Evolutionary conservation across 1,140 invertebrate species (phyloP), one percentile per base, ranked within the genome.

Genomic region (Gonatopus flavifemur): DNA sequence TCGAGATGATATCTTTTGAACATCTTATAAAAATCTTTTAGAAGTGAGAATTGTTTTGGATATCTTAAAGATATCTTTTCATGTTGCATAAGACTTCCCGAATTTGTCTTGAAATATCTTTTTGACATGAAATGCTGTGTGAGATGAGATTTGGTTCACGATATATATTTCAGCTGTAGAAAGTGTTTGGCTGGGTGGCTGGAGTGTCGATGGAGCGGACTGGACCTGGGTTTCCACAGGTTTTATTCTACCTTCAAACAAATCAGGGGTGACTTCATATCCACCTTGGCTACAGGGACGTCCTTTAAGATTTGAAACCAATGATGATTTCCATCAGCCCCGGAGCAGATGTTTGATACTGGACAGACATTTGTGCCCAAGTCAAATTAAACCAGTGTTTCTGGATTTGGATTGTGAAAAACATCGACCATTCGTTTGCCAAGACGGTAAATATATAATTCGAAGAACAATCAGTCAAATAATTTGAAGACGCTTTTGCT

Each of bases 371-470:
- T 33, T 57, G 8, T 55, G 55, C 20, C 40, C 58, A 1, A 19
- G 49, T 10, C 43, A 57, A 12, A 45, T 47, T 3, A 45, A n/a
- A 16, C 58, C 58, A 1, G 51, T 49, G 21, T 61, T 61, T 18
- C 38, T 57, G 3, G 58, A 61, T 25, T 15, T 61, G 9, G 52
- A 61, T 43, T 61, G 58, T 30, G 35, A 44, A 1, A 57, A 55
- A 22, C 40, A 47, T 8, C 39, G 58, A 44, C 58, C 58, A 18
- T 61, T 61, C 15, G 13, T 61, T 36, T 61, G 55, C n/a, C 55
- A 61, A 32, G 38, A 61, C 43, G 55, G 49, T 49, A 50, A 25
- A 20, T 20, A 10, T 1, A n/a, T 20, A n/a, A n/a, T n/a, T n/a
- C n/a, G n/a, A n/a, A n/a, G n/a, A n/a, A n/a, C n/a, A n/a, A n/a